Evolutionary conservation across 2,113 vertebrate species (phyloP), one percentile per base, ranked within the genome.

Genomic region (Plotosus lineatus): DNA sequence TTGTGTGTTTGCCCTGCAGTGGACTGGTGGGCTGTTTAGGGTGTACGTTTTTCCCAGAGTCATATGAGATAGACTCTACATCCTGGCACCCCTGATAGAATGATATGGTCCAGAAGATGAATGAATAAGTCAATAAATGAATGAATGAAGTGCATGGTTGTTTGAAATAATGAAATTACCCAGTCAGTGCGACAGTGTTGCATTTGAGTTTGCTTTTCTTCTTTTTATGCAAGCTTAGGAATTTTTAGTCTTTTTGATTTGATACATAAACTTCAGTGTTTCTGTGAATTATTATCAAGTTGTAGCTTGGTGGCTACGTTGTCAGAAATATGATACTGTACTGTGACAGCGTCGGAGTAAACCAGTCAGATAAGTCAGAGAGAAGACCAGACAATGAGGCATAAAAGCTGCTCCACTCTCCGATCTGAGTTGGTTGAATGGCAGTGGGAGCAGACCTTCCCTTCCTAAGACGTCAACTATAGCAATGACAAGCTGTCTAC

Each of bases 341-440:
- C 51, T 42, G 33, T 40, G 51, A 51, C 69, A 73, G 28, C 66
- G 51, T 60, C 75, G 65, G 42, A 84, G 81, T 73, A 63, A 51
- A 31, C 80, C 46, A 73, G 75, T 51, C 75, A 68, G 75, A 85
- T 55, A 82, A 66, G 61, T 75, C 72, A 71, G 63, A 50, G 28
- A 68, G 58, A 36, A 42, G 44, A 69, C 71, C 66, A 79, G 44
- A 53, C 44, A 79, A 80, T 60, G 26, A 60, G 60, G 60, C 77
- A 61, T 66, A 75, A 75, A 77, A 82, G 69, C 75, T 51, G 33
- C 79, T 78, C 80, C 23, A 44, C 76, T 69, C 80, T 69, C 51
- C 48, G 82, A 28, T 69, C 63, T 75, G 69, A 46, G 11, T n/a
- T n/a, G 63, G 51, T 44, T 75, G 68, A 79, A 79, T 66, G 63